A percentile compares a stretch with the other conserved stretches of the same genome.
Evolutionary conservation across 1,140 invertebrate species (phyloP).

Genomic region (Yoshiicerus persimilis): DNA sequence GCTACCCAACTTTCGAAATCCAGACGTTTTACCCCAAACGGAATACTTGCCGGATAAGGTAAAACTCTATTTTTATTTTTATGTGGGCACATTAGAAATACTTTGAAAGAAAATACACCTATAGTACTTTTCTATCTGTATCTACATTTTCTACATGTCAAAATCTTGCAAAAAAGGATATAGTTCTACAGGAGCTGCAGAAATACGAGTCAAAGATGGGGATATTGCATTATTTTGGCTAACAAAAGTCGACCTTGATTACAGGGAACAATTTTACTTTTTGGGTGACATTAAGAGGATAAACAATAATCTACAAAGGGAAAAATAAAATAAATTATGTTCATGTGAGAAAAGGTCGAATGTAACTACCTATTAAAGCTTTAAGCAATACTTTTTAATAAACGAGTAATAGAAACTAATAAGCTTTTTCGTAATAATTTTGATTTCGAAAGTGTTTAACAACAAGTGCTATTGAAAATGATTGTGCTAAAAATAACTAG

Average conservation of each 20-base stretch:
- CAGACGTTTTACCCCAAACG: neutral
- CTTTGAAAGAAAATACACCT: neutral
- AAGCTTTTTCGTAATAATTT: no score
- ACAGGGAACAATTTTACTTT: neutral
- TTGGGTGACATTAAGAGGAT: no score
- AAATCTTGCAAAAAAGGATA: neutral
- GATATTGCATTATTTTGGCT: neutral
- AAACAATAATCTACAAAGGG: no score
- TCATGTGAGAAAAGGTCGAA: no score
- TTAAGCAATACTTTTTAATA: no score
- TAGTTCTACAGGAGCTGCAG: neutral
- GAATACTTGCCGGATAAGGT: neutral
- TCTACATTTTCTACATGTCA: neutral
- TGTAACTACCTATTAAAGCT: no score
- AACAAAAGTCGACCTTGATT: neutral
- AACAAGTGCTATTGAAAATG: no score
- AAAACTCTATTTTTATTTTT: neutral
- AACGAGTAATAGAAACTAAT: no score
- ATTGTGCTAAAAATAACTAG: no score
- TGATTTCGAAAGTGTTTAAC: no score
- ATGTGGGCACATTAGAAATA: neutral
- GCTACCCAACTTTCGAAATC: neutral
- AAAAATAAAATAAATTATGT: no score
- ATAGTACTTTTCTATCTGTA: neutral
- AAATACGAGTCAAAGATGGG: neutral